These are phyloP conservation scores for Ctenosaura bakeri DNA, from an alignment of 2,797 vertebrate species.

Conservation along the genomic window DNA sequence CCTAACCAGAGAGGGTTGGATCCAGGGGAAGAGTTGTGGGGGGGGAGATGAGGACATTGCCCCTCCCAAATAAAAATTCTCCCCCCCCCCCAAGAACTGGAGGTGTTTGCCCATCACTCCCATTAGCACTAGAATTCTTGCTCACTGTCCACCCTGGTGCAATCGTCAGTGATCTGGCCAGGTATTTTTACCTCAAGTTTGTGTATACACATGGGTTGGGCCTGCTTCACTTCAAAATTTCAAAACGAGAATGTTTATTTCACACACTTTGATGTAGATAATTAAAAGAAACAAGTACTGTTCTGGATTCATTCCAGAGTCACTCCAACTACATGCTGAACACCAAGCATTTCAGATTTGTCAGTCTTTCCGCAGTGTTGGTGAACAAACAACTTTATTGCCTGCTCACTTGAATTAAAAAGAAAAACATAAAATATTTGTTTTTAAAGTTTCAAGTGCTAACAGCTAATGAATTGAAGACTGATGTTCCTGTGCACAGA, in stretches of 20 bases:
- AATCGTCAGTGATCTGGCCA: not conserved
- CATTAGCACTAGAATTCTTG: not conserved
- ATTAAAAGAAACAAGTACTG: not conserved
- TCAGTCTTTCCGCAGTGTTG: slow-evolving; percentile 34
- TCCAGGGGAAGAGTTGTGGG: too few relatives aligned
- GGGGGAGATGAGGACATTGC: too few relatives aligned
- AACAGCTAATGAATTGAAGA: slow-evolving; percentile 69
- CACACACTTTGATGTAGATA: accelerated
- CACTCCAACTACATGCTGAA: not conserved
- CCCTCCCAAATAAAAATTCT: too few relatives aligned
- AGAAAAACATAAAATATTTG: slow-evolving; percentile 61
- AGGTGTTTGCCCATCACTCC: too few relatives aligned
- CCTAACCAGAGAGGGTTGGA: not conserved
- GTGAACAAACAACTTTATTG: not conserved
- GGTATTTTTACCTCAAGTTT: too few relatives aligned
- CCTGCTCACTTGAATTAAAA: slow-evolving; percentile 48
- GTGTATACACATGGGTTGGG: not conserved
- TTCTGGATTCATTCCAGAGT: slow-evolving; percentile 22
- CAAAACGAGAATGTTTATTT: slow-evolving; percentile 15
- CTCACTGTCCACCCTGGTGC: too few relatives aligned
- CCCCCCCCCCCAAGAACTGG: too few relatives aligned
- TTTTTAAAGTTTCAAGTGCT: slow-evolving; percentile 69
- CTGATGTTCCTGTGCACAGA: slow-evolving; percentile 37
- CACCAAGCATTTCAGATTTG: not conserved
- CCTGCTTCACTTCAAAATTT: not conserved